Percentiles rank a stretch among this genome's conserved stretches.
Evolutionary conservation across 2,888 invertebrate species (phyloP).

Genomic region (Dryomyza anilis): DNA sequence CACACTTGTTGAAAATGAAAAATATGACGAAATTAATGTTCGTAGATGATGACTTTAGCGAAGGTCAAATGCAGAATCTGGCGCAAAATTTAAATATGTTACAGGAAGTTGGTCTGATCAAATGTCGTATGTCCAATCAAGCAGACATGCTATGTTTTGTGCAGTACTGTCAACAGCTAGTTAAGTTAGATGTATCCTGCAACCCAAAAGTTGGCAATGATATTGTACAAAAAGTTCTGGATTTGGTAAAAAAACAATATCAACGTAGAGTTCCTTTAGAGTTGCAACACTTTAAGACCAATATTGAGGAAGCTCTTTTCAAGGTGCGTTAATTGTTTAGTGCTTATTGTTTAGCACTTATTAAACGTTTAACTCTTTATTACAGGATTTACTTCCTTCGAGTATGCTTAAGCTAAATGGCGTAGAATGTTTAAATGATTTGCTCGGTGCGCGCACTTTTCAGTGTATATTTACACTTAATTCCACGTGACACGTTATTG

Average conservation of each 20-base stretch:
- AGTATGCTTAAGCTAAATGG: too few relatives aligned
- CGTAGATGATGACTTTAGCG: conserved; percentile 36
- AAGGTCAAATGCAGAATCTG: conserved; percentile 29
- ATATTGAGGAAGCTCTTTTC: not conserved
- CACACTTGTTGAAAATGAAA: conserved; percentile 18
- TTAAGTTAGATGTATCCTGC: conserved; percentile 10
- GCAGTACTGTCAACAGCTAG: not conserved
- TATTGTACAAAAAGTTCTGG: not conserved
- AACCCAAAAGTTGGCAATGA: not conserved
- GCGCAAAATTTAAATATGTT: conserved; percentile 29
- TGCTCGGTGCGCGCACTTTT: too few relatives aligned
- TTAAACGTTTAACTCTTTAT: too few relatives aligned
- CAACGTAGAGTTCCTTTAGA: conserved; percentile 2
- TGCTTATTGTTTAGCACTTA: too few relatives aligned
- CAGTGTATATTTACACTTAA: too few relatives aligned
- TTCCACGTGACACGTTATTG: too few relatives aligned
- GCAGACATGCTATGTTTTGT: conserved; percentile 10
- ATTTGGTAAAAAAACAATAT: not conserved
- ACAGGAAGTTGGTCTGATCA: conserved; percentile 39
- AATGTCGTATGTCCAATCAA: conserved; percentile 9
- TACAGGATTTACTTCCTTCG: too few relatives aligned
- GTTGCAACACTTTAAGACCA: conserved; percentile 9
- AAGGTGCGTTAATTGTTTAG: conserved; percentile 18
- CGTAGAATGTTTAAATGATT: too few relatives aligned
- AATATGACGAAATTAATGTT: conserved; percentile 35